Conservation (phyloP, 1,140 invertebrate species). For the Ladona fulva region DNA sequence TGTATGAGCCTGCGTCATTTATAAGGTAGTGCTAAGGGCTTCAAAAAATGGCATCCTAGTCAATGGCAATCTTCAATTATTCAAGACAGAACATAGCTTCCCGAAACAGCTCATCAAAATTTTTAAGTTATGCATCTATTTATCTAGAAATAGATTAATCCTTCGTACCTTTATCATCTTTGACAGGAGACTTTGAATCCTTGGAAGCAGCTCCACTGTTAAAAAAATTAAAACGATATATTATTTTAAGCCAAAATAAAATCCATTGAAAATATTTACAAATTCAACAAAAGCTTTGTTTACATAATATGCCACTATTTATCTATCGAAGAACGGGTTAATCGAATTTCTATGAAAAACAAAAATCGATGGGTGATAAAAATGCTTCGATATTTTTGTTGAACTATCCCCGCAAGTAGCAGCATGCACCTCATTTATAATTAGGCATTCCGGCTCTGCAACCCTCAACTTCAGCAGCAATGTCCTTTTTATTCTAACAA, state of each 20-base stretch:
- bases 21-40: no score
- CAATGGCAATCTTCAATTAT: no score
- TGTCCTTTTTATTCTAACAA: neutral
- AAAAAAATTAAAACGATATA: conserved; percentile 11
- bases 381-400: neutral
- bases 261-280: neutral
- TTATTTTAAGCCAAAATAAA: neutral
- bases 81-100: no score
- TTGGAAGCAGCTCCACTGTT: conserved; percentile 13
- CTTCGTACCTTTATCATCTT: conserved; percentile 21
- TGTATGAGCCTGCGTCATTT: no score
- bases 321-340: no score
- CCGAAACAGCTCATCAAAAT: conserved; percentile 8
- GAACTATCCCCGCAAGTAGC: conserved; percentile 11
- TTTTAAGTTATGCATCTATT: neutral
- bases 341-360: neutral
- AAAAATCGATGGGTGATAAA: neutral
- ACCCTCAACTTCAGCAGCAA: neutral
- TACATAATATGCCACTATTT: neutral
- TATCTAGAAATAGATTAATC: no score
- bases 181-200: conserved; percentile 17
- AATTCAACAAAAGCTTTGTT: neutral
- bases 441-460: neutral
- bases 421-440: neutral
- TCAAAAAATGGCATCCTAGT: no score